Evolutionary conservation across 2,113 vertebrate species (phyloP).

Genomic region (Coregonus clupeaformis): DNA sequence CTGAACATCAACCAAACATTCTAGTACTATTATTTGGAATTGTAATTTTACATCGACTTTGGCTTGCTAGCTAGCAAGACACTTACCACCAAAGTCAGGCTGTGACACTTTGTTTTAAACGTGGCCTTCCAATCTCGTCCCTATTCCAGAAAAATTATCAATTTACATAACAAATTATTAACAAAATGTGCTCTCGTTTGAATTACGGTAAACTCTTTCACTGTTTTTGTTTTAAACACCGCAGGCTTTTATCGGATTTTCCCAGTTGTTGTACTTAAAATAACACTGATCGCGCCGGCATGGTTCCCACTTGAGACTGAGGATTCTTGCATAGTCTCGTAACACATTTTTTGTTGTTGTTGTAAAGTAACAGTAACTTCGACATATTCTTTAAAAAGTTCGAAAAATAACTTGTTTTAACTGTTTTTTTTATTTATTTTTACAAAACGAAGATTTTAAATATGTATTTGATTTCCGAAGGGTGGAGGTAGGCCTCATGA

Average conservation of each 20-base stretch:
- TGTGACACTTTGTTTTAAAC: conserved; percentile 26
- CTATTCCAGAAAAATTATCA: conserved; percentile 25
- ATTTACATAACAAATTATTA: not conserved
- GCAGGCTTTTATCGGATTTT: conserved; percentile 72
- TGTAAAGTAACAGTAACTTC: conserved; percentile 10
- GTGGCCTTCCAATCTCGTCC: conserved; percentile 40
- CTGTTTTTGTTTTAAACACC: conserved; percentile 11
- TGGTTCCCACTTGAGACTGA: conserved; percentile 62
- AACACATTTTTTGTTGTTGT: too few relatives aligned
- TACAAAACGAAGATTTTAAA: too few relatives aligned
- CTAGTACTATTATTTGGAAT: not conserved
- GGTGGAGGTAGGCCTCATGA: conserved; percentile 68
- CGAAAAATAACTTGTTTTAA: conserved; percentile 25
- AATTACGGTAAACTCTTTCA: not conserved
- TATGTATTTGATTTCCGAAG: conserved; percentile 34
- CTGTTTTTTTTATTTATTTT: too few relatives aligned
- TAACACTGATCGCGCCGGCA: conserved; percentile 28
- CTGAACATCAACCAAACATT: too few relatives aligned
- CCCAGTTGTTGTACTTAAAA: conserved; percentile 50
- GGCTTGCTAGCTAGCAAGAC: not conserved
- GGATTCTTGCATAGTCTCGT: conserved; percentile 67
- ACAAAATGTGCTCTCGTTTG: accelerated
- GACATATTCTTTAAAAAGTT: conserved; percentile 5
- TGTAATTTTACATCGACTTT: too few relatives aligned
- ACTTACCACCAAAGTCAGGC: conserved; percentile 38